Base-by-base conservation (phyloP, 2,113 vertebrate genomes). In the Neodontobutis hainanensis region DNA sequence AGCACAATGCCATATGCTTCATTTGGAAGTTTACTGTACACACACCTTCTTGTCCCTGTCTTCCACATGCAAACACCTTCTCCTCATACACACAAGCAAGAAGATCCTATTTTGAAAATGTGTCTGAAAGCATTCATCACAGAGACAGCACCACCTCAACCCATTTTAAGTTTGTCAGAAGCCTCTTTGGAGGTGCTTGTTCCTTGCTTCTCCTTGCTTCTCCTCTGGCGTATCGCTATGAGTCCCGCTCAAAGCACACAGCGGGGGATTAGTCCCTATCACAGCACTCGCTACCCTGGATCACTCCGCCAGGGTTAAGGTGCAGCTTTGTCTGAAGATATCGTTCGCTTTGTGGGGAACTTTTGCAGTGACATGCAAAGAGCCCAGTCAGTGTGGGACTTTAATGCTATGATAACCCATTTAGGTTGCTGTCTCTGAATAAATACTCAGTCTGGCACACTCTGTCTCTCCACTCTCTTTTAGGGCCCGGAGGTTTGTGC, bases 271-370 rank as follows among this genome's bases (percentile, higher is more conserved):
- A 89, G 73, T 76, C 78, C 73, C 83, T 78, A 89, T 89, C 90
- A 83, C 78, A 85, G 73, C 46, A 11, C 70, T 80, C 72, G 73
- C 81, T 79, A 84, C 78, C 72, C 62, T 55, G 73, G 77, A 91
- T 91, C 85, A 90, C 80, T 87, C 86, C 79, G 80, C 68, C 61
- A 49, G 86, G 89, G 86, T 89, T 89, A 88, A 87, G 82, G 87
- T 85, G 87, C 81, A 83, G 82, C 85, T 81, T 79, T 80, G 74
- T 81, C 79, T 85, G 73, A 75, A 85, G 82, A 88, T 78, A 77
- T 64, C 14, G 5, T 74, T 84, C 84, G 74, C 80, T 82, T 83
- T 85, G 65, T 74, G 60, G 52, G 76, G 68, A 65, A 86, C 65
- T 77, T 71, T 68, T 71, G 74, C 68, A 47, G 71, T 70, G 69